These are phyloP conservation scores for Harmothoe impar DNA, from an alignment of 2,888 invertebrate genomes.

Conservation along the genomic window DNA sequence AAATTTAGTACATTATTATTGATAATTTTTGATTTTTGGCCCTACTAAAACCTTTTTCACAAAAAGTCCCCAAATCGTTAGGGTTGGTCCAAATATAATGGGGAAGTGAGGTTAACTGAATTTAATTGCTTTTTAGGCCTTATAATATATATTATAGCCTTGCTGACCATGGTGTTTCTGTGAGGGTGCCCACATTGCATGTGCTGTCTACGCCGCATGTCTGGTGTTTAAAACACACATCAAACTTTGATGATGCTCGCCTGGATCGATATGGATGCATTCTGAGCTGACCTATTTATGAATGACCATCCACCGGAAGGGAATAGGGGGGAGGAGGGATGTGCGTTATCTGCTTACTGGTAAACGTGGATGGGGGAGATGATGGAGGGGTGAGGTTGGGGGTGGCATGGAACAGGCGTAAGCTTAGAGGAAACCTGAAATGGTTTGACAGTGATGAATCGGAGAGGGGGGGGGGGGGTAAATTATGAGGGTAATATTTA, in stretches of 20 bases:
- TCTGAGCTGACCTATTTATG: conserved; percentile 8
- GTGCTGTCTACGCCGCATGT: background rate
- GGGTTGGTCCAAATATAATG: too few species aligned
- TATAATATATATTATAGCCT: too few species aligned
- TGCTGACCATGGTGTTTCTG: background rate
- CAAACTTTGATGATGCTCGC: background rate
- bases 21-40: too few species aligned
- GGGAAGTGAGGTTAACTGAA: too few species aligned
- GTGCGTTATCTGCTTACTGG: background rate
- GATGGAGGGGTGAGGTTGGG: background rate
- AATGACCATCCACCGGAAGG: background rate
- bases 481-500: too few species aligned
- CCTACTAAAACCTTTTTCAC: too few species aligned
- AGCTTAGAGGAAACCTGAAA: background rate
- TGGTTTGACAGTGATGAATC: too few species aligned
- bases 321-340: background rate
- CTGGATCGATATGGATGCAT: background rate
- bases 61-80: too few species aligned
- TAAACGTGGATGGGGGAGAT: background rate
- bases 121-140: too few species aligned
- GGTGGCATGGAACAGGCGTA: background rate
- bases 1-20: too few species aligned
- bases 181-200: background rate
- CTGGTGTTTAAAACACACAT: background rate
- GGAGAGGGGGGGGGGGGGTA: too few species aligned